Evolutionary conservation across 1,140 invertebrate species (phyloP), one percentile per base, ranked within the genome.

Genomic region (Zaprionus vittiger): DNA sequence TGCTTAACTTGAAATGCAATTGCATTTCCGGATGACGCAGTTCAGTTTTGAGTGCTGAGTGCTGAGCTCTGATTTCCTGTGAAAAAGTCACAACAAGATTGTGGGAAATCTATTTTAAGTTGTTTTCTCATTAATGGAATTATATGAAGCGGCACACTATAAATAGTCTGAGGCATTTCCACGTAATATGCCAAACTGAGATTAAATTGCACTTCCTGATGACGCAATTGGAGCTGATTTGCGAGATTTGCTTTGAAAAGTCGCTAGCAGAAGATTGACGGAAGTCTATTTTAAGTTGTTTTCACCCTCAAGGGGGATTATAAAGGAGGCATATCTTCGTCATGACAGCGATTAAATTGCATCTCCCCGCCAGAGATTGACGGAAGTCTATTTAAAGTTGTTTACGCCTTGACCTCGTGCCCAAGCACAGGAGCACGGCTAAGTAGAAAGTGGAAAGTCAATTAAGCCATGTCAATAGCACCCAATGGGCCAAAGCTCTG

Each of bases 391-490:
- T 47, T 47, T 47, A 17, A 47, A 47, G 41, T 17, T 17, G n/a
- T 47, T 47, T 47, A 9, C 14, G 12, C 38, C 38, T n/a, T 34
- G 31, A 34, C 7, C 31, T 34, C 24, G 9, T 34, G 31, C 31
- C 31, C 7, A 11, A 11, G 31, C 31, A 31, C 9, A 7, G 2
- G 1, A 11, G 31, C 31, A 34, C 2, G 31, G 2, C 2, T 2
- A 34, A 11, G 9, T 34, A 3, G 31, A 9, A 34, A 34, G 4
- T 34, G 31, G 14, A 71, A 78, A 72, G 52, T 49, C 31, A 61
- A 31, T 64, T 75, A 34, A 26, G 49, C 15, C 34, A 15, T 12
- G 31, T 14, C 22, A 47, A 15, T 14, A 24, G 70, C 14, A 24
- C 28, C 9, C 44, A 24, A 20, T 34, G 17, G 28, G 54, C 22